Base-by-base conservation (phyloP, 2,113 vertebrate genomes). In the Chinchilla lanigera region DNA sequence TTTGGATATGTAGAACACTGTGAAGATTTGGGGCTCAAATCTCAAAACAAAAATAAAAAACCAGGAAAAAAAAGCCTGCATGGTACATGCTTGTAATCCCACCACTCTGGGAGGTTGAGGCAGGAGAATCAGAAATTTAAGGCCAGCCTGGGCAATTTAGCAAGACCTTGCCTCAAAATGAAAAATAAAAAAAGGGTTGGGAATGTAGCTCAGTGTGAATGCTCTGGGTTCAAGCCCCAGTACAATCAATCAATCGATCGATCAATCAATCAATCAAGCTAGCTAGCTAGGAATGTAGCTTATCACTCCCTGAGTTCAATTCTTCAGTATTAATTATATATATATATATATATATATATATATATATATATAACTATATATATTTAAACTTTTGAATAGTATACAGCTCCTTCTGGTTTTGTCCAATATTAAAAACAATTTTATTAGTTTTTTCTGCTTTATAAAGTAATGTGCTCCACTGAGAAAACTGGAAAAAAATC, bases 401-500 rank as follows among this genome's bases (percentile, higher is more conserved):
- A 89, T 50, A 75, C 54, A 81, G 41, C 94, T 90, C 54, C 71
- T 95, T 83, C 28, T 78, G 22, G 26, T 75, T 83, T 65, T 17
- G 3, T 20, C 50, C 80, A 90, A 4, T 56, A 12, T 56, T 86
- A 44, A 47, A 95, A 94, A 41, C 4, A 63, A 80, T 38, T 88
- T 89, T 90, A 67, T 90, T 93, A 78, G 24, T n/a, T 87, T 86
- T 71, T 71, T 9, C 54, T 92, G 20, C 35, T 92, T 94, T 80
- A 75, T 90, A 82, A 91, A 95, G 61, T 78, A 88, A 81, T 86
- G 38, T 87, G 50, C 17, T 94, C 69, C 24, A 60, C 47, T 65
- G 47, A 94, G 65, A 47, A 96, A 96, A 90, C 19, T 54, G 4
- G 65, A 94, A 85, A 85, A 94, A 93, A 93, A 69, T 38, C 9